Conservation (phyloP, 2,797 vertebrate genomes). For the Pangasius mekongensis region DNA sequence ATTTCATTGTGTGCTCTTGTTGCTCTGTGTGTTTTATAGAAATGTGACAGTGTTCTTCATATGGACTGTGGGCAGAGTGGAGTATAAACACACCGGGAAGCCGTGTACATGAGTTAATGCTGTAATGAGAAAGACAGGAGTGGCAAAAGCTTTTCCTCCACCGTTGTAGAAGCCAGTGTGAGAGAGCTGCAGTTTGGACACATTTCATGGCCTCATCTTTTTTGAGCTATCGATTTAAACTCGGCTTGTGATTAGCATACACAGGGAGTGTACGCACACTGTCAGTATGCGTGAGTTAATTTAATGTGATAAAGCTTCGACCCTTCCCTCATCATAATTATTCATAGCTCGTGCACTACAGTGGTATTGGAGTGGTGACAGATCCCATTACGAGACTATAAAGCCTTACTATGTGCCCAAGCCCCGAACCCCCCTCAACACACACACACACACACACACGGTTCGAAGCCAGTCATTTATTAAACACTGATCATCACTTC, state of each 20-base stretch:
- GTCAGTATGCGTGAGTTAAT: slow-evolving; percentile 52
- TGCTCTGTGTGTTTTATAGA: slow-evolving; percentile 57
- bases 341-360: slow-evolving; percentile 35
- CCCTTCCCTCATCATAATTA: slow-evolving; percentile 44
- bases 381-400: slow-evolving; percentile 16
- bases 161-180: slow-evolving; percentile 45
- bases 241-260: slow-evolving; percentile 59
- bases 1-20: slow-evolving; percentile 58
- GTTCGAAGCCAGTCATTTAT: no score
- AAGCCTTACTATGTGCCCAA: neutral
- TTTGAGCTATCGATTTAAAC: slow-evolving; percentile 58
- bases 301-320: slow-evolving; percentile 47
- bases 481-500: neutral
- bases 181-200: slow-evolving; percentile 50
- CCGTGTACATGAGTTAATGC: slow-evolving; percentile 22
- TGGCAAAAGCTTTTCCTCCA: slow-evolving; percentile 4
- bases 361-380: slow-evolving; percentile 38
- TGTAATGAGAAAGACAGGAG: slow-evolving; percentile 49
- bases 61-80: slow-evolving; percentile 14
- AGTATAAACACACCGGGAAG: slow-evolving; percentile 12
- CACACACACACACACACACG: neutral
- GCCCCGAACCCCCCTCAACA: no score
- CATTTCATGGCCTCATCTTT: slow-evolving; percentile 54
- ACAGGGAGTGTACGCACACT: slow-evolving; percentile 42
- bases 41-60: slow-evolving; percentile 18